Percentiles rank a stretch among this genome's conserved stretches.
Evolutionary conservation across 2,113 vertebrate genomes (phyloP).

Genomic region (Lagenorhynchus albirostris): DNA sequence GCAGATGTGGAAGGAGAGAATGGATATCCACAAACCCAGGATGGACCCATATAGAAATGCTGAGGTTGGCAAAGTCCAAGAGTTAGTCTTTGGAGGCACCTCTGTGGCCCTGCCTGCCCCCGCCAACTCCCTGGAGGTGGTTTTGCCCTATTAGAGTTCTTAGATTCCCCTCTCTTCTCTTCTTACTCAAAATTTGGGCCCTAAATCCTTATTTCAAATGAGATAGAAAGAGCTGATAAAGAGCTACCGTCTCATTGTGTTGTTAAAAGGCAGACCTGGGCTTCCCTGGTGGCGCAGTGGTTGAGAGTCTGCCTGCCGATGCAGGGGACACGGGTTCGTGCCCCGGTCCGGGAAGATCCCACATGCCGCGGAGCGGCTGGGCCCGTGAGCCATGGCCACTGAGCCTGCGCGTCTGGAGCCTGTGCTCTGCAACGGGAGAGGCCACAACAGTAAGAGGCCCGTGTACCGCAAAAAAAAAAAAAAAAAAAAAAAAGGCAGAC

Average conservation of each 20-base stretch:
- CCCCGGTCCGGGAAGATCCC: too few relatives aligned
- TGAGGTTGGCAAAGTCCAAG: background rate
- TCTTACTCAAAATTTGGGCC: background rate
- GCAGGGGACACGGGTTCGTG: too few relatives aligned
- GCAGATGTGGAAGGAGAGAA: background rate
- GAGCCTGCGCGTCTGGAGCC: too few relatives aligned
- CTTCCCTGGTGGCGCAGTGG: too few relatives aligned
- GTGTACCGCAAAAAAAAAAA: too few relatives aligned
- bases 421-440: too few relatives aligned
- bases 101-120: background rate
- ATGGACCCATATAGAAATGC: background rate
- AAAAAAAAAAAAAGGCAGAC: background rate
- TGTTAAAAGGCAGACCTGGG: background rate
- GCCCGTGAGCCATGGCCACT: too few relatives aligned
- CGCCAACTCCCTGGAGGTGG: background rate
- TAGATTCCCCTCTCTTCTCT: background rate
- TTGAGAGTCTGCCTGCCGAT: too few relatives aligned
- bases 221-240: background rate
- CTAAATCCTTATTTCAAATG: background rate
- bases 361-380: too few relatives aligned
- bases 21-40: background rate
- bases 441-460: too few relatives aligned
- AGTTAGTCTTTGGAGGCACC: background rate
- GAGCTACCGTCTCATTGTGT: background rate
- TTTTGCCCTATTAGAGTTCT: background rate